phyloP scores from a whole-genome alignment of 64 coral and sea anemone species.

The Montipora cactus region DNA sequence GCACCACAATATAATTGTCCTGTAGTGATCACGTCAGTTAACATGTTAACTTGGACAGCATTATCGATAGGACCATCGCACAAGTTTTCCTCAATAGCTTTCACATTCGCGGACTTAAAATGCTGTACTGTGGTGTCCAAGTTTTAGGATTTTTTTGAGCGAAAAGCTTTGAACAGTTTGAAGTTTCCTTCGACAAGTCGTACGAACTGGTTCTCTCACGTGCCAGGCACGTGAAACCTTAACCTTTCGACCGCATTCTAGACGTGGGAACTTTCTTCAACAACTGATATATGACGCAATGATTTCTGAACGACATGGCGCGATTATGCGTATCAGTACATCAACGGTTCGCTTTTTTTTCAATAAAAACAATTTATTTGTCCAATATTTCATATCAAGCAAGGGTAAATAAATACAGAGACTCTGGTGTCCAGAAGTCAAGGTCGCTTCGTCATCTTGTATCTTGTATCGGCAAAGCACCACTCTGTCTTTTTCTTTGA shows the following conservation, averaged over 20 bases:
- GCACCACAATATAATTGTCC: no score
- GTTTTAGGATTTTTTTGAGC: no score
- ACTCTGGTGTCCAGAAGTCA: no score
- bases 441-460: no score
- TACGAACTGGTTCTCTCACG: neutral
- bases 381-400: neutral
- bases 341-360: neutral
- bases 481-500: no score
- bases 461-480: no score
- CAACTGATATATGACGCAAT: neutral
- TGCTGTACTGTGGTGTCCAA: no score
- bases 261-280: neutral
- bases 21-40: no score
- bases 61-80: no score
- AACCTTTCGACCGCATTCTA: neutral
- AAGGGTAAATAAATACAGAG: no score
- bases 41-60: no score
- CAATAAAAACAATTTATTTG: neutral
- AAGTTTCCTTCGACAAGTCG: neutral
- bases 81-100: neutral
- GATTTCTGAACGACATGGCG: neutral
- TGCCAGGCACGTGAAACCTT: no score
- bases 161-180: neutral
- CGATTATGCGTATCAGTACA: neutral
- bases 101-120: neutral